Evolutionary conservation across 2,113 vertebrate genomes (phyloP).

Genomic region (Porphyrio hochstetteri): DNA sequence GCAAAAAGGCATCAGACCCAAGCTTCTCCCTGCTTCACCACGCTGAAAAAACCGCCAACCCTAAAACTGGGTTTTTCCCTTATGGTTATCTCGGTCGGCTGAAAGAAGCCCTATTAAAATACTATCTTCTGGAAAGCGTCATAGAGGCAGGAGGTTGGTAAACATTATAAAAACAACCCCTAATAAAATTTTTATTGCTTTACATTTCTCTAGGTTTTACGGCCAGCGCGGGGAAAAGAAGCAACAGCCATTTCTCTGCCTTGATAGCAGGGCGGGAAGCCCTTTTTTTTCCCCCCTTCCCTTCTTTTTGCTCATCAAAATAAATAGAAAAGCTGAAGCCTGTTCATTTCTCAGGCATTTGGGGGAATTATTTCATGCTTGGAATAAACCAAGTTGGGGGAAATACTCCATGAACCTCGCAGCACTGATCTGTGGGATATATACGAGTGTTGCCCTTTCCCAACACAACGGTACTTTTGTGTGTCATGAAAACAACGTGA

Average conservation of each 20-base stretch:
- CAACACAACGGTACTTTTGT: background rate
- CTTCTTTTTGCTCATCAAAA: conserved; percentile 31
- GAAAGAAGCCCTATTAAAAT: conserved; percentile 50
- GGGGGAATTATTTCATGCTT: background rate
- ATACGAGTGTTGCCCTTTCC: background rate
- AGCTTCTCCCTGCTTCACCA: background rate
- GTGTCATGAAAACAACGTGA: fast-evolving
- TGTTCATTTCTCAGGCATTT: background rate
- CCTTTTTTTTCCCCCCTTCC: background rate
- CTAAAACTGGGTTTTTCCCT: background rate
- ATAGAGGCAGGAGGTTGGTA: conserved; percentile 49
- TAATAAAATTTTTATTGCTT: conserved; percentile 29
- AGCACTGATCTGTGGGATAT: background rate
- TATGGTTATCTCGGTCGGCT: background rate
- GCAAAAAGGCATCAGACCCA: background rate
- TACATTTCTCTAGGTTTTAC: conserved; percentile 64
- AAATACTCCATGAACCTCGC: background rate
- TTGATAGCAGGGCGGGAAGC: background rate
- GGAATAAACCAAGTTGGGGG: background rate
- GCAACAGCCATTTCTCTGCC: background rate
- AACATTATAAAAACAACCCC: conserved; percentile 47
- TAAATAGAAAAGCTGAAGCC: conserved; percentile 9
- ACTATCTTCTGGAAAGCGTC: conserved; percentile 54
- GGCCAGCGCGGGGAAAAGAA: background rate
- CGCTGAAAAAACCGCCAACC: background rate